phyloP scores from a whole-genome alignment of 2,888 invertebrate genomes.

The Andrena dorsata region DNA sequence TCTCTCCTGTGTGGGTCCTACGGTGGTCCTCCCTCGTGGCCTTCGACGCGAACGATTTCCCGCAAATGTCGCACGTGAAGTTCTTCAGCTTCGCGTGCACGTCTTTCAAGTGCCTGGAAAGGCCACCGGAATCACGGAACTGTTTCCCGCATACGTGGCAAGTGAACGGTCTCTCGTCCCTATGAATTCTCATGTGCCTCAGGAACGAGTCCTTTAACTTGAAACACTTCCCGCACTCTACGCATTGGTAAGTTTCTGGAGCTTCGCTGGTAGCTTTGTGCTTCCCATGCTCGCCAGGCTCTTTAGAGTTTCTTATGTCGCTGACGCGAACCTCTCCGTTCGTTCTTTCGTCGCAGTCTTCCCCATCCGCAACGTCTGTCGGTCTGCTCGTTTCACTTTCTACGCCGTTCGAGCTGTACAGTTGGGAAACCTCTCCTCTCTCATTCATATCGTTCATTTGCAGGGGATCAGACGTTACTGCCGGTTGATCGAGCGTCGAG shows the following conservation, averaged over 20 bases:
- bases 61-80: conserved; percentile 81
- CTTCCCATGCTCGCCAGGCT: conserved; percentile 39
- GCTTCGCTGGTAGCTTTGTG: conserved; percentile 21
- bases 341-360: conserved; percentile 28
- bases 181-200: conserved; percentile 85
- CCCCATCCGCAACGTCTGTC: not conserved
- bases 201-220: conserved; percentile 86
- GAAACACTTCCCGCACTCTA: conserved; percentile 86
- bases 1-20: conserved; percentile 81
- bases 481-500: conserved; percentile 55
- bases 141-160: conserved; percentile 84
- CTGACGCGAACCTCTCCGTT: conserved; percentile 42
- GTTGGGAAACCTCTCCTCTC: conserved; percentile 49
- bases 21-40: conserved; percentile 83
- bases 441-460: conserved; percentile 47
- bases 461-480: conserved; percentile 53
- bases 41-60: conserved; percentile 81
- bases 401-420: conserved; percentile 33
- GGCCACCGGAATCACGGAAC: conserved; percentile 82
- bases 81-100: conserved; percentile 83
- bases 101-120: conserved; percentile 82
- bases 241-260: conserved; percentile 79
- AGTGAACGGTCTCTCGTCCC: conserved; percentile 82
- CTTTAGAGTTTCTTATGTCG: conserved; percentile 23
- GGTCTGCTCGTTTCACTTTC: conserved; percentile 19